phyloP scores from a whole-genome alignment of 2,113 vertebrate species.

The Echinops telfairi region DNA sequence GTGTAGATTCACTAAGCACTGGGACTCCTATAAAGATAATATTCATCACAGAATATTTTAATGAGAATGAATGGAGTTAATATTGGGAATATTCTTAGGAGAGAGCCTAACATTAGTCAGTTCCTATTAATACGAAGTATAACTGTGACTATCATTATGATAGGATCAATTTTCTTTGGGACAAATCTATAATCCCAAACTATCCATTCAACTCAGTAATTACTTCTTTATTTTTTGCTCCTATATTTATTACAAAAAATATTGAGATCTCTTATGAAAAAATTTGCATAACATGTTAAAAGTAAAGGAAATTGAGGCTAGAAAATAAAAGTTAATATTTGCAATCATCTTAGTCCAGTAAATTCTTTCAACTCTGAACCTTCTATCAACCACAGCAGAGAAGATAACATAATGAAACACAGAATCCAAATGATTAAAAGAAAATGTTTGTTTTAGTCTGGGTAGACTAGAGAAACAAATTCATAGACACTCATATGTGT shows the following conservation, averaged over 20 bases:
- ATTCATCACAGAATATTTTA: neutral
- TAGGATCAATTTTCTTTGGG: neutral
- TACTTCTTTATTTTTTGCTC: neutral
- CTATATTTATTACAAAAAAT: neutral
- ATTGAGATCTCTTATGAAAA: too few species aligned
- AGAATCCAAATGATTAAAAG: neutral
- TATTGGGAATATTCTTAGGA: constrained; percentile 11
- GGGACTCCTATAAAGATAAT: too few species aligned
- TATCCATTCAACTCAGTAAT: neutral
- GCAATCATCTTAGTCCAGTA: neutral
- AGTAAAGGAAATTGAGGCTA: neutral
- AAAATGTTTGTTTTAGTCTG: too few species aligned
- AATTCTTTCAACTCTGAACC: neutral
- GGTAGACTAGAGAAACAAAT: too few species aligned
- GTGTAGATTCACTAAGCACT: too few species aligned
- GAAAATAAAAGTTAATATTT: neutral
- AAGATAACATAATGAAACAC: neutral
- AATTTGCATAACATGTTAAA: neutral
- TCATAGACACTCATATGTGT: too few species aligned
- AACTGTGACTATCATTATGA: neutral
- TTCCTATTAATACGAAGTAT: neutral
- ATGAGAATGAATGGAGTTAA: neutral
- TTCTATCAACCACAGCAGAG: neutral
- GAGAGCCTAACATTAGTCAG: neutral
- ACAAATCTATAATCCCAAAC: neutral